phyloP scores from a whole-genome alignment of 2,888 invertebrate species.

The Sipha maydis region DNA sequence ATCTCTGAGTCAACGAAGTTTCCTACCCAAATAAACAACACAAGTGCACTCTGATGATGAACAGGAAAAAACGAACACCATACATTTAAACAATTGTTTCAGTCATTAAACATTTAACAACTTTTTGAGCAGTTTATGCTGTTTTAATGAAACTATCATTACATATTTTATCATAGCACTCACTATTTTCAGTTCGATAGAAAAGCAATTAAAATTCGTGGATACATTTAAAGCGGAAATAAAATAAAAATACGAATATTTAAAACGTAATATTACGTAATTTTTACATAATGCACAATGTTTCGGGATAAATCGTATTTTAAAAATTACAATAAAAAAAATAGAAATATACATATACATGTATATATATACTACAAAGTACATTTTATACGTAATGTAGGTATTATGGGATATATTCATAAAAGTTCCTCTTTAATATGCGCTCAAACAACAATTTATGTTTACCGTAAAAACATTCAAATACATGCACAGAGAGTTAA shows the following conservation, averaged over 20 bases:
- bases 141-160: conserved; percentile 20
- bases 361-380: no score
- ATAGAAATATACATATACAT: no score
- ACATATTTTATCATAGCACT: background rate
- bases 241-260: background rate
- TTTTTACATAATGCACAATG: background rate
- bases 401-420: background rate
- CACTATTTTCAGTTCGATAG: no score
- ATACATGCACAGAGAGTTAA: conserved; percentile 3
- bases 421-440: background rate
- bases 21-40: conserved; percentile 41
- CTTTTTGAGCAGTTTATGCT: background rate
- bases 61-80: conserved; percentile 17
- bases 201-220: no score
- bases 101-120: conserved; percentile 17
- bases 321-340: no score
- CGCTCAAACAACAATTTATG: background rate
- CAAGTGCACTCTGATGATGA: conserved; percentile 47
- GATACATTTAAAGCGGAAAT: no score
- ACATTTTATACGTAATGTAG: no score
- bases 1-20: conserved; percentile 43
- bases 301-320: background rate
- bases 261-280: no score
- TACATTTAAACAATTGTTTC: conserved; percentile 48
- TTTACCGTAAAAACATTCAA: background rate